Evolutionary conservation across 2,888 invertebrate genomes (phyloP).

Genomic region (Nemotelus pantherinus): DNA sequence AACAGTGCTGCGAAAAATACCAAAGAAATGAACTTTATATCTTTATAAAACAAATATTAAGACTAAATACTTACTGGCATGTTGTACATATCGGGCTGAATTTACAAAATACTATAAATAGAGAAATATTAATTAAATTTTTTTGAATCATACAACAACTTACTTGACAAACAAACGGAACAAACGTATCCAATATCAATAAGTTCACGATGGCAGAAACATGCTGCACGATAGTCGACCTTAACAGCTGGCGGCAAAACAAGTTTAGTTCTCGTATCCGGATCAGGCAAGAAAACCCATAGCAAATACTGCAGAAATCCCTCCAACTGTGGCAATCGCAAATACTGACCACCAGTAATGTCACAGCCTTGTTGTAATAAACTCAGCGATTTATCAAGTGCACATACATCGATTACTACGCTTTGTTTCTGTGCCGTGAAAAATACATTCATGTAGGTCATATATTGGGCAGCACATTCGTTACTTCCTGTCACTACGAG

Average conservation of each 20-base stretch:
- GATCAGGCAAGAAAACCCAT: conserved; percentile 95
- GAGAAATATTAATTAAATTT: conserved; percentile 3
- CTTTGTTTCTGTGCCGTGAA: conserved; percentile 93
- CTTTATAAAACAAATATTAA: conserved; percentile 53
- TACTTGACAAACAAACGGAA: conserved; percentile 95
- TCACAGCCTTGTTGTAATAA: conserved; percentile 96
- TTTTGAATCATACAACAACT: conserved; percentile 58
- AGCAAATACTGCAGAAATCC: conserved; percentile 70
- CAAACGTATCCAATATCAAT: conserved; percentile 97
- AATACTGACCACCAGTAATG: conserved; percentile 92
- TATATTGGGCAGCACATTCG: conserved; percentile 93
- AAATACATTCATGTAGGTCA: conserved; percentile 98
- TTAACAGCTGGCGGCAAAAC: conserved; percentile 89
- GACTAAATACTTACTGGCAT: conserved; percentile 80
- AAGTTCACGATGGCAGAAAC: conserved; percentile 95
- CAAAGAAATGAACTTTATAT: not conserved
- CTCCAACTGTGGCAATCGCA: conserved; percentile 86
- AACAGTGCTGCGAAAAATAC: conserved; percentile 76
- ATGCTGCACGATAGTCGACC: conserved; percentile 96
- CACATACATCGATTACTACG: conserved; percentile 91
- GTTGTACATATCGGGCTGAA: conserved; percentile 70
- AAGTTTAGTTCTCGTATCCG: conserved; percentile 79
- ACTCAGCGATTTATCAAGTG: conserved; percentile 89
- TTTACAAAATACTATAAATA: conserved; percentile 86
- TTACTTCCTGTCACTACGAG: conserved; percentile 89